Conservation (phyloP, 2,113 vertebrate species). For the Anas platyrhynchos region DNA sequence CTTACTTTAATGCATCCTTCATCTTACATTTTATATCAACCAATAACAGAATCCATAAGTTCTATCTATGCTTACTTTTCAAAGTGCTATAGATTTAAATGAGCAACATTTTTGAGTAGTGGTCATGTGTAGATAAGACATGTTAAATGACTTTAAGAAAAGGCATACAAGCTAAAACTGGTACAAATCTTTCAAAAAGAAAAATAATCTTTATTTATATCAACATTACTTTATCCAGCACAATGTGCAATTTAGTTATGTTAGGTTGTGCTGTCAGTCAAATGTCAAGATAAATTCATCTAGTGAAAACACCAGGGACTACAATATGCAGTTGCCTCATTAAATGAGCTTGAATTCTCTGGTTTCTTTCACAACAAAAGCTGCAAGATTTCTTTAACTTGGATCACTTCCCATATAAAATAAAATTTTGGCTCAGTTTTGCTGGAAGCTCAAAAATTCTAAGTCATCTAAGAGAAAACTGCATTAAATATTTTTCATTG, state of each 20-base stretch:
- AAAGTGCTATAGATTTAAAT: background rate
- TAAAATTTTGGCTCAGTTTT: background rate
- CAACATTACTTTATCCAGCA: background rate
- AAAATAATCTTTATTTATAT: background rate
- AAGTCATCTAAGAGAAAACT: background rate
- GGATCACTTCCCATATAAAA: background rate
- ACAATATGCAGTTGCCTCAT: background rate
- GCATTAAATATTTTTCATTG: constrained; percentile 45
- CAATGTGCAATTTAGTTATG: background rate
- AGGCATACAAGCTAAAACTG: background rate
- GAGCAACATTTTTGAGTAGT: background rate
- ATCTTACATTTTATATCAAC: background rate
- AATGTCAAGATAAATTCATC: background rate
- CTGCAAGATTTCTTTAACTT: background rate
- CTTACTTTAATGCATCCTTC: background rate
- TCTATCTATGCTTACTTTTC: background rate
- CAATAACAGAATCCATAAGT: background rate
- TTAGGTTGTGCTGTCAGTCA: background rate
- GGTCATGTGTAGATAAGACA: background rate
- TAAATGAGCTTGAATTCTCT: background rate
- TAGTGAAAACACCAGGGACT: background rate
- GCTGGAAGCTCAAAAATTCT: background rate
- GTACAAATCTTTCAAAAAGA: background rate
- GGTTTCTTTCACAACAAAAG: background rate
- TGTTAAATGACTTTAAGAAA: background rate